Conservation (phyloP, 1,140 invertebrate species). For the Globodera rostochiensis region DNA sequence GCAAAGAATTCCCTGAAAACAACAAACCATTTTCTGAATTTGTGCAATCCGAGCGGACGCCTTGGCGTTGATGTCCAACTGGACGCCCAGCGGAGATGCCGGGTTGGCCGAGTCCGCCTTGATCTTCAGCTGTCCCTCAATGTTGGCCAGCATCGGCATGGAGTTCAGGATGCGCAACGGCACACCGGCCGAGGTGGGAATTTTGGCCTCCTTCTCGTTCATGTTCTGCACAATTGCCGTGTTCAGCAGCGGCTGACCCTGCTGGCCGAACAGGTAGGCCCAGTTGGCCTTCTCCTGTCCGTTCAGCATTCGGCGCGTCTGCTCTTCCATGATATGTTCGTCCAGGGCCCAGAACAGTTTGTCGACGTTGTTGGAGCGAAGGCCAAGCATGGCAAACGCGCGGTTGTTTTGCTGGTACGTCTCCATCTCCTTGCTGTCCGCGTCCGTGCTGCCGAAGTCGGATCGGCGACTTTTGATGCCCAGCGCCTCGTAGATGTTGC, state of each 20-base stretch:
- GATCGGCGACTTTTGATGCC: slow-evolving; percentile 44
- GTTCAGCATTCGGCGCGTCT: slow-evolving; percentile 1
- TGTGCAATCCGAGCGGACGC: slow-evolving; percentile 20
- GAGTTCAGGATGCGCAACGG: slow-evolving; percentile 44
- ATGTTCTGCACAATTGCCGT: slow-evolving; percentile 34
- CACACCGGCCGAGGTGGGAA: slow-evolving; percentile 54
- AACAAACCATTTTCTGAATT: slow-evolving; percentile 34
- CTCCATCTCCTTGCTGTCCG: neutral
- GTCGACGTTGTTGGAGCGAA: slow-evolving; percentile 43
- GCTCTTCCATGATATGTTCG: neutral
- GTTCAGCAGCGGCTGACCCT: slow-evolving; percentile 3
- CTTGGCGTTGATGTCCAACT: slow-evolving; percentile 33
- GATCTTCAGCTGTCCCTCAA: slow-evolving; percentile 45
- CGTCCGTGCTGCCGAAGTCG: neutral
- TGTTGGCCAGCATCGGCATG: slow-evolving; percentile 41
- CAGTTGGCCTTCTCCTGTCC: slow-evolving; percentile 15
- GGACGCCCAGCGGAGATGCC: neutral
- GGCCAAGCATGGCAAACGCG: slow-evolving; percentile 47
- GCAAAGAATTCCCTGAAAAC: neutral
- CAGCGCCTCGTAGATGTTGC: slow-evolving; percentile 35
- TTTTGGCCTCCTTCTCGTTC: slow-evolving; percentile 44
- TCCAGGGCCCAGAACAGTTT: slow-evolving; percentile 15
- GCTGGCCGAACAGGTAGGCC: neutral
- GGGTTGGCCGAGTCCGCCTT: neutral
- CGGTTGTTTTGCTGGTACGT: slow-evolving; percentile 19